phyloP scores from a whole-genome alignment of 2,797 vertebrate genomes.

The Molothrus ater region DNA sequence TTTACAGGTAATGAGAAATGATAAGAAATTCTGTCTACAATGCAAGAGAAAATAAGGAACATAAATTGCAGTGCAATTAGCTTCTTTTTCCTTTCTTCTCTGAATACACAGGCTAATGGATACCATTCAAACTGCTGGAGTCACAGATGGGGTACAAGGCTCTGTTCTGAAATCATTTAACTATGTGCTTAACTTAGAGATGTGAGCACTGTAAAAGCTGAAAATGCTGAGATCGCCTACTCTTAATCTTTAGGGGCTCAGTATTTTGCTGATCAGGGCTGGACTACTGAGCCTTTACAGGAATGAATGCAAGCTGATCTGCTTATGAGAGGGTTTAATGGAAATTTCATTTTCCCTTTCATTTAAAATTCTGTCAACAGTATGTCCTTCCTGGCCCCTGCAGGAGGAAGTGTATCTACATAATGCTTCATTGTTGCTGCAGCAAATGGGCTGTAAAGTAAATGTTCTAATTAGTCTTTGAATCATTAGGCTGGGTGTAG shows the following conservation, averaged over 20 bases:
- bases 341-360: constrained; percentile 40
- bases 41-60: constrained; percentile 8
- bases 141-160: constrained; percentile 27
- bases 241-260: constrained; percentile 21
- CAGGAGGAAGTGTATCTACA: constrained; percentile 2
- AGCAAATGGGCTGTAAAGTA: constrained; percentile 61
- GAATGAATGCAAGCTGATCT: constrained; percentile 40
- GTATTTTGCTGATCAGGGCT: constrained; percentile 31
- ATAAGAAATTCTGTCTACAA: constrained; percentile 48
- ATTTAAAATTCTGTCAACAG: constrained; percentile 45
- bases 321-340: constrained; percentile 37
- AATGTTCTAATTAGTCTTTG: constrained; percentile 55
- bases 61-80: constrained; percentile 68
- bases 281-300: neutral
- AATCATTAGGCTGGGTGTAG: constrained; percentile 19
- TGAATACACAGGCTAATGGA: constrained; percentile 51
- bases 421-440: constrained; percentile 46
- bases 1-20: constrained; percentile 59
- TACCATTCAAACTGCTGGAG: constrained; percentile 21
- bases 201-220: neutral
- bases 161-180: constrained; percentile 11
- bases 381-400: constrained; percentile 2
- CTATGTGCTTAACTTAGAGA: constrained; percentile 16
- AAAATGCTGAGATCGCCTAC: constrained; percentile 5
- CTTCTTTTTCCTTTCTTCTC: constrained; percentile 25